Evolutionary conservation across 2,113 vertebrate genomes (phyloP).

Genomic region (Sitta europaea): DNA sequence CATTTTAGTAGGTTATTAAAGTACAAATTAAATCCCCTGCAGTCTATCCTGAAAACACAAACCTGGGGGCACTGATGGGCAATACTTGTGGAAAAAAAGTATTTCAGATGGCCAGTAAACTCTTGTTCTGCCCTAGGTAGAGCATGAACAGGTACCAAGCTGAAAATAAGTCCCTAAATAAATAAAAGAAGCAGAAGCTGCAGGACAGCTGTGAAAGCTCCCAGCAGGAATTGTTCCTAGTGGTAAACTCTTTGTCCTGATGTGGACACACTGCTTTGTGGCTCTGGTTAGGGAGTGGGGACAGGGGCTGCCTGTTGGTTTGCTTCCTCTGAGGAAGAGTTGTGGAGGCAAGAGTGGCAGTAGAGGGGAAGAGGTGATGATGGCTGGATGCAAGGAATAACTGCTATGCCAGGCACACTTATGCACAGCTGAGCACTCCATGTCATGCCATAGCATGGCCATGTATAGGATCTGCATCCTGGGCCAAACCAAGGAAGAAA

Average conservation of each 20-base stretch:
- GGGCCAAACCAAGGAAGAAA: not conserved
- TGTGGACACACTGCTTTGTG: not conserved
- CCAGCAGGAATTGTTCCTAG: not conserved
- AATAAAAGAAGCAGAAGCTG: not conserved
- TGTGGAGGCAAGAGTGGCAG: not conserved
- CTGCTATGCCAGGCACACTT: not conserved
- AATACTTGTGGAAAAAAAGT: not conserved
- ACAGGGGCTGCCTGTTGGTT: not conserved
- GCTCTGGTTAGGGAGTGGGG: not conserved
- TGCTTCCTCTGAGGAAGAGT: not conserved
- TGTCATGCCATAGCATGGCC: not conserved
- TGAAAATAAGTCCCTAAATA: not conserved
- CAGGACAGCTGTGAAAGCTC: not conserved
- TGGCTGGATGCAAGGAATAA: not conserved
- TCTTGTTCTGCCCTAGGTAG: not conserved
- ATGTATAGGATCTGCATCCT: not conserved
- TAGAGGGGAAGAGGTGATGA: not conserved
- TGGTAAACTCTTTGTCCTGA: not conserved
- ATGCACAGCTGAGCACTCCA: not conserved
- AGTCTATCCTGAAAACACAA: not conserved
- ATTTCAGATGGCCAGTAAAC: not conserved
- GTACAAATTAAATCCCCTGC: not conserved
- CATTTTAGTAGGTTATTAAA: not conserved
- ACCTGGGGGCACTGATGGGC: not conserved
- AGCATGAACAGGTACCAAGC: not conserved